Conservation (phyloP, 2,113 vertebrate species). For the Carollia perspicillata region DNA sequence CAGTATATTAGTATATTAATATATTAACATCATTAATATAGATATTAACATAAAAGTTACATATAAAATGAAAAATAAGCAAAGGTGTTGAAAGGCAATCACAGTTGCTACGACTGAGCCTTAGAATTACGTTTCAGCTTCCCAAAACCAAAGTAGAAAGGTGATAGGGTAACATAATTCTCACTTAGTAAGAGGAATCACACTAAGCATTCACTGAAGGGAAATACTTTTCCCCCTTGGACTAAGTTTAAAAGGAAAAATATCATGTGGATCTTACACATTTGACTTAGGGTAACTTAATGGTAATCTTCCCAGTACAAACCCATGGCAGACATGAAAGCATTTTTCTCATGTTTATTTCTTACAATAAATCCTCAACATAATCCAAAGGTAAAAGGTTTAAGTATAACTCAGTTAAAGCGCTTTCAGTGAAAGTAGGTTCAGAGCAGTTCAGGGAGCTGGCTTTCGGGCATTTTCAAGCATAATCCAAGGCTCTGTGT, state of each 20-base stretch:
- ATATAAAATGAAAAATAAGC: not conserved
- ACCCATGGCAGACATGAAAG: not conserved
- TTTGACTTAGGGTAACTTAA: not conserved
- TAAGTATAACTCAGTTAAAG: not conserved
- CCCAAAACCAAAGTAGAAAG: not conserved
- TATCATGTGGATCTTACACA: not conserved
- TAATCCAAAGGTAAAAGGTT: not conserved
- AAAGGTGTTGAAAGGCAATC: not conserved
- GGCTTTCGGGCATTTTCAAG: not conserved
- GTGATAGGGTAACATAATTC: not conserved
- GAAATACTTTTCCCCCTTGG: not conserved
- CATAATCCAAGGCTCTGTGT: not conserved
- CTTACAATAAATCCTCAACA: not conserved
- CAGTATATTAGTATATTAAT: no score
- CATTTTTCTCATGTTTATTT: conserved; percentile 18
- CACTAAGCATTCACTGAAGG: not conserved
- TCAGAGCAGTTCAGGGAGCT: not conserved
- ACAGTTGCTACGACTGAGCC: not conserved
- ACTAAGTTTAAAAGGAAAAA: not conserved
- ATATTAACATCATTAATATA: not conserved
- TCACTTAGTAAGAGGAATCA: not conserved
- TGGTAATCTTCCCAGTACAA: not conserved
- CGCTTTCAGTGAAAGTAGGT: conserved; percentile 1
- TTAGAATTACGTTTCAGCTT: not conserved
- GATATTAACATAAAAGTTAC: not conserved